A percentile compares a stretch with the other conserved stretches of the same genome.
phyloP scores from a whole-genome alignment of 2,113 vertebrate genomes.

The Campylorhamphus procurvoides region DNA sequence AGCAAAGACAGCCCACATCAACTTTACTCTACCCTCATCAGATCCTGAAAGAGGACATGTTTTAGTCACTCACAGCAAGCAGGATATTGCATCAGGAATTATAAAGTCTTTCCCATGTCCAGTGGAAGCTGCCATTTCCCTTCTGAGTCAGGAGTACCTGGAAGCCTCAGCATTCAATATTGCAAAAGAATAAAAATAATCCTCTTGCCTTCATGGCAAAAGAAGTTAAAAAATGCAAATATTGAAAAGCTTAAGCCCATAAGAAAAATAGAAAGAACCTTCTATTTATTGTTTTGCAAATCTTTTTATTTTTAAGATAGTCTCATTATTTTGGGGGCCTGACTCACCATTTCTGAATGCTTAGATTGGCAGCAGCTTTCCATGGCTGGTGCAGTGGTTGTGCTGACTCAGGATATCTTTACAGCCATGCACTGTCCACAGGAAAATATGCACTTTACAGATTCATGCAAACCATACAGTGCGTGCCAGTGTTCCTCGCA shows the following conservation, averaged over 20 bases:
- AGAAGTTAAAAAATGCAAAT: neutral
- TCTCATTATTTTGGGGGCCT: neutral
- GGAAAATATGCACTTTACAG: conserved; percentile 14
- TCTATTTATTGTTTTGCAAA: conserved; percentile 39
- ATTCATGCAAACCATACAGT: neutral
- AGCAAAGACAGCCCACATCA: neutral
- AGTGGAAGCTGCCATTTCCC: neutral
- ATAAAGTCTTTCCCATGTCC: neutral
- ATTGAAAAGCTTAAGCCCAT: neutral
- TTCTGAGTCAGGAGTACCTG: conserved; percentile 4
- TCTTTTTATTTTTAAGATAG: conserved; percentile 14
- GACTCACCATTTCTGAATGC: conserved; percentile 24
- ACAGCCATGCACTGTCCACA: neutral
- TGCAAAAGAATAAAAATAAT: neutral
- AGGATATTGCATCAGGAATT: neutral
- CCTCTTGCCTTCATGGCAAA: neutral
- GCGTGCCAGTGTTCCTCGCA: neutral
- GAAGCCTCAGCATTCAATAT: neutral
- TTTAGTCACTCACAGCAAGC: neutral
- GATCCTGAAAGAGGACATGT: neutral
- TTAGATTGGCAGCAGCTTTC: conserved; percentile 6
- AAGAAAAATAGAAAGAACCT: neutral
- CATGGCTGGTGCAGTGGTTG: neutral
- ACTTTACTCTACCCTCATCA: neutral
- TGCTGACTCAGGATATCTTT: conserved; percentile 48